These are phyloP conservation scores for Bryconaethiops microstoma DNA, from an alignment of 2,797 vertebrate genomes.

Conservation along the genomic window DNA sequence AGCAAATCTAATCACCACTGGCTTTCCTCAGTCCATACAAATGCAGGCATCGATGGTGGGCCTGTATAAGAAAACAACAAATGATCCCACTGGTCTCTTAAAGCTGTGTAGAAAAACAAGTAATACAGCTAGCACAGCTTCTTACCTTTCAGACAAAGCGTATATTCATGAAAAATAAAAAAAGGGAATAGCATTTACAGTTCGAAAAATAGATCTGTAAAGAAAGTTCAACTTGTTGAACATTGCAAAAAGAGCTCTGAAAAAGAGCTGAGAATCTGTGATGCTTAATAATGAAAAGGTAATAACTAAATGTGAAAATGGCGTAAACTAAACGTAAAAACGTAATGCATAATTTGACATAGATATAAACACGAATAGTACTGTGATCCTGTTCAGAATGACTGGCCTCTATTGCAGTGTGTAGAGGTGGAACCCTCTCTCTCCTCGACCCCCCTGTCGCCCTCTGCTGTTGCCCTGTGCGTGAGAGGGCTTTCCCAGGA, in stretches of 20 bases:
- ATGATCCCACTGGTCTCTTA: not conserved
- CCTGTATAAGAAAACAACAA: not conserved
- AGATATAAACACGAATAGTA: not conserved
- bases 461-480: constrained; percentile 40
- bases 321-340: too few relatives aligned
- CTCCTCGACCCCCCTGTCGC: constrained; percentile 27
- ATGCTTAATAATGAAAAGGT: too few relatives aligned
- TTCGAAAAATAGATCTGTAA: constrained; percentile 36
- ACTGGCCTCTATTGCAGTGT: not conserved
- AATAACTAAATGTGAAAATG: not conserved
- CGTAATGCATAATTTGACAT: too few relatives aligned
- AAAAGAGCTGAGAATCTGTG: too few relatives aligned
- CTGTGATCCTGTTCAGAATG: not conserved
- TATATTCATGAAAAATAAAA: constrained; percentile 59
- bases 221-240: not conserved
- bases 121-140: not conserved
- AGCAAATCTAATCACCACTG: not conserved
- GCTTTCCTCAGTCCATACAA: not conserved
- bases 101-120: not conserved
- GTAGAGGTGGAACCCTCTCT: constrained; percentile 11
- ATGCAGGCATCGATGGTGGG: not conserved
- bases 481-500: constrained; percentile 41
- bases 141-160: constrained; percentile 28
- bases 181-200: constrained; percentile 22
- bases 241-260: not conserved